Percentiles rank a stretch among this genome's conserved stretches.
Evolutionary conservation across 2,797 vertebrate genomes (phyloP).

Genomic region (Brotogeris chrysoptera): DNA sequence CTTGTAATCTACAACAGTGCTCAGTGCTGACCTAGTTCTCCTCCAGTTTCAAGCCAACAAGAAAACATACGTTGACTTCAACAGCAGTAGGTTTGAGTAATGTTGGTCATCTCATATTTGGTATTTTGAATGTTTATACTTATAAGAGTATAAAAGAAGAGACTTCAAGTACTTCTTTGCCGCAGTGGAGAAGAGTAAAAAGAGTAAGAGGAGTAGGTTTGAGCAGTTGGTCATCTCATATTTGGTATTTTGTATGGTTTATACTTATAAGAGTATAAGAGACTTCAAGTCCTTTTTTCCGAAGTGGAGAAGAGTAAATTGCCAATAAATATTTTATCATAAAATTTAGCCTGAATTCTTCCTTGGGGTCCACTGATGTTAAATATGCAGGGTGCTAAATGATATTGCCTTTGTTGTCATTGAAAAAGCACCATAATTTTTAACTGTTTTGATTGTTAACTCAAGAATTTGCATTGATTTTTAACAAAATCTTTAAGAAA

Average conservation of each 20-base stretch:
- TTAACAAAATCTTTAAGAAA: background rate
- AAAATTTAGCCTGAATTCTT: background rate
- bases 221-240: background rate
- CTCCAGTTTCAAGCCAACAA: background rate
- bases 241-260: background rate
- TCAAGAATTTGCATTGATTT: background rate
- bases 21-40: background rate
- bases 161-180: background rate
- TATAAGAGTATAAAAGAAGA: background rate
- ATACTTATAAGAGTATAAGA: background rate
- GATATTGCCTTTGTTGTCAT: background rate
- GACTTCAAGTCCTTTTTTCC: background rate
- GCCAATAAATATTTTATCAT: background rate
- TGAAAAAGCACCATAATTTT: background rate
- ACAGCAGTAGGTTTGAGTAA: background rate
- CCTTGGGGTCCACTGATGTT: background rate
- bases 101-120: background rate
- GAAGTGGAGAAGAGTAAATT: background rate
- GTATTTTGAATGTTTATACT: background rate
- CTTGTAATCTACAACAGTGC: background rate
- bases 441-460: background rate
- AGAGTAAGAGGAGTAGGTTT: background rate
- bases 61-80: background rate
- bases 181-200: background rate
- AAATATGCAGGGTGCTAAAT: background rate